Evolutionary conservation across 2,797 vertebrate species (phyloP).

Genomic region (Neopelma chrysocephalum): DNA sequence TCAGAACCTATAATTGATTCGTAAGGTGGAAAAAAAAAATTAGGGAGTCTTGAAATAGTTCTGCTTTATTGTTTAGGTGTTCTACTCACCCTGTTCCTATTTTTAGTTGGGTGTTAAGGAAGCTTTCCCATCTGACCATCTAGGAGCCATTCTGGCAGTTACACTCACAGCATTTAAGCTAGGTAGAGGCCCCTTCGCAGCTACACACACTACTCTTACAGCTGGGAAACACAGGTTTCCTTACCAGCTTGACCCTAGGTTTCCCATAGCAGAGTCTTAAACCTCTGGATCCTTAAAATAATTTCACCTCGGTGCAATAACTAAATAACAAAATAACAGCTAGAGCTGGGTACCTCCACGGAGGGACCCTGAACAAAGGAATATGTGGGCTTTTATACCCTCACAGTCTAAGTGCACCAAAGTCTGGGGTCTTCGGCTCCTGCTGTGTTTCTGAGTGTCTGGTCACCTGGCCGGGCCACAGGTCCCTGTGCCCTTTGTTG

Average conservation of each 20-base stretch:
- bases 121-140: neutral
- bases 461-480: neutral
- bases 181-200: neutral
- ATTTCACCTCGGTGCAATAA: neutral
- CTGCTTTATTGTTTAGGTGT: neutral
- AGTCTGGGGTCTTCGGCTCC: neutral
- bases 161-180: neutral
- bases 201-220: fast-evolving
- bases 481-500: neutral
- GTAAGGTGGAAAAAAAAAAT: neutral
- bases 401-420: neutral
- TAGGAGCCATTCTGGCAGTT: neutral
- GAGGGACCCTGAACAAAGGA: neutral
- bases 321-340: neutral
- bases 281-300: neutral
- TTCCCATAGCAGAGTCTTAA: neutral
- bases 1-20: neutral
- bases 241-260: neutral
- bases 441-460: neutral
- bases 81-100: neutral
- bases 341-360: neutral
- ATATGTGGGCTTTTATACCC: neutral
- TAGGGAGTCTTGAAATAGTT: neutral
- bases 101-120: neutral
- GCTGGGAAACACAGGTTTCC: neutral